These are phyloP conservation scores for Sapayoa aenigma DNA, from an alignment of 2,113 vertebrate genomes.

Conservation along the genomic window DNA sequence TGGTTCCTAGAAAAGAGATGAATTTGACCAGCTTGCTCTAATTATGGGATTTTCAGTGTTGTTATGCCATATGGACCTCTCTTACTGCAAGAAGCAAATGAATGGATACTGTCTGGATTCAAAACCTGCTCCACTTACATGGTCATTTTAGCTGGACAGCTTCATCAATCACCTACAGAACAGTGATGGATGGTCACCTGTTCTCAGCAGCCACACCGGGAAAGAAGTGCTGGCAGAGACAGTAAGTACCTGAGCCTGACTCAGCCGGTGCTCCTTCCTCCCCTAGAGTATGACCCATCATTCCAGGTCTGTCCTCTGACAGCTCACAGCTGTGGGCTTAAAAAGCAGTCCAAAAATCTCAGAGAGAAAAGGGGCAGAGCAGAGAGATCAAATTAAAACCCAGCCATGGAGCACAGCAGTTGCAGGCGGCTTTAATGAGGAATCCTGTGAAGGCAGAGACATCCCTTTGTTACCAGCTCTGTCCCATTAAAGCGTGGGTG, in stretches of 20 bases:
- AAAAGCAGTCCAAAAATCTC: not conserved
- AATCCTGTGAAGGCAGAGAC: not conserved
- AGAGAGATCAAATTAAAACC: not conserved
- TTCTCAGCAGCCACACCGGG: not conserved
- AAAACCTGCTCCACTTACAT: not conserved
- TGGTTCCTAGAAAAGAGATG: not conserved
- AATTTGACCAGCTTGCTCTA: not conserved
- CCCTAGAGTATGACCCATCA: fast-evolving
- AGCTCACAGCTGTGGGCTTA: not conserved
- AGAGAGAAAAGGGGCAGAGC: not conserved
- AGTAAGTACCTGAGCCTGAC: not conserved
- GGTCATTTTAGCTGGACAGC: not conserved
- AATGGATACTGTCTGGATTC: not conserved
- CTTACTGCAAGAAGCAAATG: not conserved
- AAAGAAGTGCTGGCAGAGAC: not conserved
- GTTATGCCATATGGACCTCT: not conserved
- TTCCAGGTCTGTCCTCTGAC: not conserved
- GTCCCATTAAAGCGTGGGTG: not conserved
- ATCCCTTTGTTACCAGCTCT: fast-evolving
- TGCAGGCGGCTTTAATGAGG: not conserved
- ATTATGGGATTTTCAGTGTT: not conserved
- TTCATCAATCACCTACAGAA: not conserved
- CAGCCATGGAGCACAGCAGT: not conserved
- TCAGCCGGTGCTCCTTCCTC: not conserved
- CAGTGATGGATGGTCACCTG: not conserved